Conservation (phyloP, 2,888 invertebrate species). For the Synergus japonicus region DNA sequence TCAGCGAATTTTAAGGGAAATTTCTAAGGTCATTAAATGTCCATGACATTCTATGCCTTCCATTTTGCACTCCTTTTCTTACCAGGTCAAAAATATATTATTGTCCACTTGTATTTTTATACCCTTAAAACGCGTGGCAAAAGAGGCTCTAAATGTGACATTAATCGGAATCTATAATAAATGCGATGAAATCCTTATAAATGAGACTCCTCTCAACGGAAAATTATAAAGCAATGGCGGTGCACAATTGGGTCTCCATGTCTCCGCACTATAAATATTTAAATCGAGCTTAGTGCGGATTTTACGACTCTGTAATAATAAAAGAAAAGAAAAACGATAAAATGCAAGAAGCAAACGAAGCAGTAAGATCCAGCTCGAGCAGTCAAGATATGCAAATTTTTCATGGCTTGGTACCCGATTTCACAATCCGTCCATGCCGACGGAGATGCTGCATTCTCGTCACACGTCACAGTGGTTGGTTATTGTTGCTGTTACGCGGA, state of each 20-base stretch:
- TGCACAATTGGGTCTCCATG: background rate
- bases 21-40: too few species aligned
- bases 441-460: slow-evolving; percentile 47
- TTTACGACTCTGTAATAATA: slow-evolving; percentile 14
- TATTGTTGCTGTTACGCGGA: slow-evolving; percentile 44
- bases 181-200: background rate
- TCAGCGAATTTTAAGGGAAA: too few species aligned
- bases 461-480: slow-evolving; percentile 40
- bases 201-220: background rate
- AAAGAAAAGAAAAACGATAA: slow-evolving; percentile 12
- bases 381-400: slow-evolving; percentile 22
- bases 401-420: slow-evolving; percentile 38
- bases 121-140: too few species aligned
- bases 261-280: background rate
- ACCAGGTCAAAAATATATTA: too few species aligned
- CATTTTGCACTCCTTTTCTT: too few species aligned
- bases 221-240: background rate
- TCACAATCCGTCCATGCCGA: slow-evolving; percentile 45
- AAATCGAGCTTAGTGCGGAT: background rate
- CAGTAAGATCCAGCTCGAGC: slow-evolving; percentile 5
- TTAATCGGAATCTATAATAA: background rate
- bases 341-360: background rate
- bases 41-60: too few species aligned
- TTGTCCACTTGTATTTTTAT: too few species aligned
- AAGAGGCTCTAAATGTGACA: too few species aligned